phyloP scores from a whole-genome alignment of 2,113 vertebrate species.

The Larimichthys crocea region DNA sequence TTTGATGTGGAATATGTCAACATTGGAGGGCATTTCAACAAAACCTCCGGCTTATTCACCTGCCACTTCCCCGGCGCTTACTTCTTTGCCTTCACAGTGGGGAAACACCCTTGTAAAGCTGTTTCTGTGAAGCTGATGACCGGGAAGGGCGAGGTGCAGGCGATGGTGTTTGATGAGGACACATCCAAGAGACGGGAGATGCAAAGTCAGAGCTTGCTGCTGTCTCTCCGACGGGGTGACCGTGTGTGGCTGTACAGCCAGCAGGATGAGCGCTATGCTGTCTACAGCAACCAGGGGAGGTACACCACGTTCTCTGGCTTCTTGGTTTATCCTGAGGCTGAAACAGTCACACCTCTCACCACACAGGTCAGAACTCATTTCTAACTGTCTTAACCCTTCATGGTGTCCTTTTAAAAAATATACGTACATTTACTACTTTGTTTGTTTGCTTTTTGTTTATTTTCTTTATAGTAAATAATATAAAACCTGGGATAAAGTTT shows the following conservation, averaged over 20 bases:
- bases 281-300: conserved; percentile 87
- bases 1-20: conserved; percentile 87
- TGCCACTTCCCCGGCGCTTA: conserved; percentile 82
- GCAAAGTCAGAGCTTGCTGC: conserved; percentile 87
- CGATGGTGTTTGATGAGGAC: conserved; percentile 88
- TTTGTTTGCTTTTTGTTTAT: conserved; percentile 1
- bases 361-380: conserved; percentile 63
- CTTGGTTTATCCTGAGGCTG: conserved; percentile 80
- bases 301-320: conserved; percentile 88
- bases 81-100: conserved; percentile 86
- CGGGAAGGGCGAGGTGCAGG: conserved; percentile 82
- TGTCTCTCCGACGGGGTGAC: conserved; percentile 77
- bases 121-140: conserved; percentile 87
- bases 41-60: conserved; percentile 81
- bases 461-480: not conserved
- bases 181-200: conserved; percentile 82
- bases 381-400: conserved; percentile 39
- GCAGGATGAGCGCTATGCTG: conserved; percentile 83
- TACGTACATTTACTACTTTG: not conserved
- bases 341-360: conserved; percentile 11
- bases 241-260: conserved; percentile 86
- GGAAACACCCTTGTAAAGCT: conserved; percentile 84
- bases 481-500: not conserved
- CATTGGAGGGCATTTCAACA: conserved; percentile 85
- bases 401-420: not conserved